These are phyloP conservation scores for Polia nebulosa DNA, from an alignment of 2,888 invertebrate genomes.

Conservation along the genomic window DNA sequence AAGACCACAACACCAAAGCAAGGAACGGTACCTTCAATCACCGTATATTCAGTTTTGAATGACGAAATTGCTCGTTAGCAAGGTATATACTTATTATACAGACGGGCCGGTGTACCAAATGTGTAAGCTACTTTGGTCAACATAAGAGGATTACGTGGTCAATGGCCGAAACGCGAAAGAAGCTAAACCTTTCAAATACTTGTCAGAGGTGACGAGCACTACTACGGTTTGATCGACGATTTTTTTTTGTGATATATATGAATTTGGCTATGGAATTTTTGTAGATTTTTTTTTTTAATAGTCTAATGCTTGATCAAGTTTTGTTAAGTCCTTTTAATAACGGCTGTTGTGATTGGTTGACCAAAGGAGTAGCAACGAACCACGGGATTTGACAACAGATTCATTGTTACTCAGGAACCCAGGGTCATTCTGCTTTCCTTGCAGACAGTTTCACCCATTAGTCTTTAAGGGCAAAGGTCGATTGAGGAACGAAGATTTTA, in stretches of 20 bases:
- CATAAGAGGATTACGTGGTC: constrained; percentile 72
- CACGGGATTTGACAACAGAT: no score
- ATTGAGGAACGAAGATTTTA: no score
- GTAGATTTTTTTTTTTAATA: no score
- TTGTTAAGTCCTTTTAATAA: no score
- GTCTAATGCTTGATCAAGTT: no score
- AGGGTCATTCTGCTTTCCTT: no score
- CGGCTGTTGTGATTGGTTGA: no score
- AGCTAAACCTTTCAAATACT: constrained; percentile 70
- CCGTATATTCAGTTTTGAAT: constrained; percentile 39
- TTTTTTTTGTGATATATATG: constrained; percentile 34
- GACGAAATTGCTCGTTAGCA: constrained; percentile 56
- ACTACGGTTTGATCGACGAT: constrained; percentile 62
- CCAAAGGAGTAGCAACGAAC: no score
- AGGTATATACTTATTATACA: constrained; percentile 51
- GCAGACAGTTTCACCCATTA: no score
- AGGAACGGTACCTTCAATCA: constrained; percentile 44
- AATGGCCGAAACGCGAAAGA: constrained; percentile 68
- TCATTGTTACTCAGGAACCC: no score
- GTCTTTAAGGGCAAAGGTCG: no score
- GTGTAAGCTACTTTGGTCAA: constrained; percentile 66
- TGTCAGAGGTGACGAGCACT: constrained; percentile 63
- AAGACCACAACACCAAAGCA: constrained; percentile 17
- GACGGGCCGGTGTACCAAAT: constrained; percentile 56
- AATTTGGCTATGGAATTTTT: constrained; percentile 15